Base-by-base conservation (phyloP, 2,113 vertebrate species). In the Cisticola juncidis region DNA sequence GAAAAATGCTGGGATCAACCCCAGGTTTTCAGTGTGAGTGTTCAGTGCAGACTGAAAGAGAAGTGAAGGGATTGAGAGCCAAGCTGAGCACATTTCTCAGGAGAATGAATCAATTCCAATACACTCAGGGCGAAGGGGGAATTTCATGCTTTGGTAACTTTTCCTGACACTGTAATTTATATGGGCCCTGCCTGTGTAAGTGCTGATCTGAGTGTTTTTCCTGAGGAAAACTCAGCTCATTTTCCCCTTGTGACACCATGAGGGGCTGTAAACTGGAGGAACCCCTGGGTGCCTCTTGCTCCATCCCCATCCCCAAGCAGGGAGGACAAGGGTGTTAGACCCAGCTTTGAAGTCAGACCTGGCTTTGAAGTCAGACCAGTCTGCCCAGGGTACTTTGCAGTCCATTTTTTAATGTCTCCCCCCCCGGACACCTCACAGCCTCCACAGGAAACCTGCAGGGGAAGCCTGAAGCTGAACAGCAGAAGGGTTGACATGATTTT, bases 71-170 rank as follows among this genome's bases (percentile, higher is more conserved):
- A 53, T 23, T 44, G 66, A 58, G 64, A 33, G 74, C 71, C 60
- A 90, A 79, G 57, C 3, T 10, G 60, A 86, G 62, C 60, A 83
- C 42, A 48, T 93, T 86, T 69, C 81, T 70, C 71, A 69, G 44
- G 60, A 66, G 77, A 91, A 73, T 76, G 47, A 85, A 92, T 96
- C 72, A 61, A 82, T 94, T 92, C 80, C 93, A 88, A 88, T 79
- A 72, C 17, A 62, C 29, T 51, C 51, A 13, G 76, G 58, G 48
- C 26, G 72, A 92, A 88, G 72, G 60, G 57, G 61, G 72, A 94
- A 90, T 96, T 92, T 95, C 92, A 91, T 26, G 92, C 74, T 83
- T 96, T 76, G 92, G 31, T 94, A 93, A 76, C 81, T 81, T 90
- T 35, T 78, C 86, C 84, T 92, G 94, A 91, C 50, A 22, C 14